A percentile compares a stretch with the other conserved stretches of the same genome.
Conservation (phyloP, 2,888 invertebrate genomes). For the Metopia argyrocephala region DNA sequence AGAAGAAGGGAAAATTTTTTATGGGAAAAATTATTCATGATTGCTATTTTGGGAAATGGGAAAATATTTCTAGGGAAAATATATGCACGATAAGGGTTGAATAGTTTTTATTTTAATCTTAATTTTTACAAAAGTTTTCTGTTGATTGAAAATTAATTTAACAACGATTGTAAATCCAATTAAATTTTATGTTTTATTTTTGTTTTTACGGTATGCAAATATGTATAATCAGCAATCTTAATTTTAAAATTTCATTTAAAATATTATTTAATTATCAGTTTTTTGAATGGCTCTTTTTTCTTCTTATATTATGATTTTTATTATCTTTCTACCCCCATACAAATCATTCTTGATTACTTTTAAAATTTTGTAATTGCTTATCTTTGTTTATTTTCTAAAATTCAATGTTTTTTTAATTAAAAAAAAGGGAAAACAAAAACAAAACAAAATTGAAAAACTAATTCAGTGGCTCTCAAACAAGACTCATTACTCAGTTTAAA, state of each 20-base stretch:
- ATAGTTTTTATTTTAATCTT: too few relatives aligned
- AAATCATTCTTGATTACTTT: conserved; percentile 13
- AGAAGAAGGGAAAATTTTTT: too few relatives aligned
- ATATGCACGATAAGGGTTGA: too few relatives aligned
- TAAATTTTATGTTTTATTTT: too few relatives aligned
- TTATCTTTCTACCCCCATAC: not conserved
- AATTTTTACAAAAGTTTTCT: too few relatives aligned
- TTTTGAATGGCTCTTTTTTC: conserved; percentile 16
- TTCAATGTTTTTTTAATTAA: conserved; percentile 54
- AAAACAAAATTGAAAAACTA: conserved; percentile 22
- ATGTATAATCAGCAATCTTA: too few relatives aligned
- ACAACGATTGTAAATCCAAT: too few relatives aligned
- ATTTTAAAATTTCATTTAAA: conserved; percentile 5
- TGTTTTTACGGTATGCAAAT: too few relatives aligned
- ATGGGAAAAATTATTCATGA: too few relatives aligned
- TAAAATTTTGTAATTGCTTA: conserved; percentile 34
- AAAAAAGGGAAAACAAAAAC: conserved; percentile 4
- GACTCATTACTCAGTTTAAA: conserved; percentile 53
- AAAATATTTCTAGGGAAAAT: too few relatives aligned
- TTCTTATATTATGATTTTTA: conserved; percentile 8
- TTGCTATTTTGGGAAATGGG: too few relatives aligned
- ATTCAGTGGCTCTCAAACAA: conserved; percentile 60
- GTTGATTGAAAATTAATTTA: too few relatives aligned
- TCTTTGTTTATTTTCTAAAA: conserved; percentile 39
- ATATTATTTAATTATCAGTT: conserved; percentile 15